Evolutionary conservation across 2,888 invertebrate species (phyloP).

Genomic region (Phortica magna): DNA sequence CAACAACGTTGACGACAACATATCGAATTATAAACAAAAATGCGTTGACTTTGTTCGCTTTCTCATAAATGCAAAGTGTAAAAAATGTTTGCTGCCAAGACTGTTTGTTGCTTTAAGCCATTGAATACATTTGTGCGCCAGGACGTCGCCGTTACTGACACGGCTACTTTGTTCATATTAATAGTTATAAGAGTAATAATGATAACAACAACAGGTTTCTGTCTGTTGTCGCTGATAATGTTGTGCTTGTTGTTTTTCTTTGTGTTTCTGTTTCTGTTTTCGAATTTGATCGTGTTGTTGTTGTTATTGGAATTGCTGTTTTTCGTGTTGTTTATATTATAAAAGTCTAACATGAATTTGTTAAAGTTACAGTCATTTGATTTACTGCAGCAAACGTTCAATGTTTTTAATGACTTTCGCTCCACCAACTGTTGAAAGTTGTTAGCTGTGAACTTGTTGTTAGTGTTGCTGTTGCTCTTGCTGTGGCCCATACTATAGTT

Average conservation of each 20-base stretch:
- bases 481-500: conserved; percentile 47
- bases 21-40: conserved; percentile 47
- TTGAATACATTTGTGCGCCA: conserved; percentile 44
- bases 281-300: neutral
- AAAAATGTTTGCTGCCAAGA: conserved; percentile 37
- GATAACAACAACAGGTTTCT: too few species aligned
- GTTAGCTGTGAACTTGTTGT: conserved; percentile 42
- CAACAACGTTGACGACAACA: conserved; percentile 50
- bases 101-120: conserved; percentile 38
- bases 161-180: too few species aligned
- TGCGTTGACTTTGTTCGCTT: conserved; percentile 51
- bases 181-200: too few species aligned
- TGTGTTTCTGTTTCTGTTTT: too few species aligned
- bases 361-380: neutral
- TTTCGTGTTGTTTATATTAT: conserved; percentile 43
- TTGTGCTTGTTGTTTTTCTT: too few species aligned
- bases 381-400: neutral
- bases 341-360: neutral
- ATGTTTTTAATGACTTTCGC: neutral
- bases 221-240: too few species aligned
- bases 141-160: neutral
- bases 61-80: conserved; percentile 61
- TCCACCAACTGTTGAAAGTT: conserved; percentile 43
- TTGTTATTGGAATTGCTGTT: conserved; percentile 56
- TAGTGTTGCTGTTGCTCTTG: conserved; percentile 43